Conservation (phyloP, 2,113 vertebrate species). For the Capra hircus region DNA sequence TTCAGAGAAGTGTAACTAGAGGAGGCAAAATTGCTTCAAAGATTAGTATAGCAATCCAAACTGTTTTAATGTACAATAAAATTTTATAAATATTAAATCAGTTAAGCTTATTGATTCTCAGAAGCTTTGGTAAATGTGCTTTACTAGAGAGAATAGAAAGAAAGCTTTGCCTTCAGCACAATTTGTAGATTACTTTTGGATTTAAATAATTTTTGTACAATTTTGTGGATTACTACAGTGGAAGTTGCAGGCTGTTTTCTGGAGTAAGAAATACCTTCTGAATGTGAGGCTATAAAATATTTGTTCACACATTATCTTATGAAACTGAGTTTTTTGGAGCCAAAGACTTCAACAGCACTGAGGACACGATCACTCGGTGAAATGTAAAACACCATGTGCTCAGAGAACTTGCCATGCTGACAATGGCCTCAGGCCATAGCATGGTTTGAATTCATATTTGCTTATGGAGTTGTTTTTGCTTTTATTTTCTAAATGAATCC, state of each 20-base stretch:
- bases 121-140: background rate
- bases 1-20: background rate
- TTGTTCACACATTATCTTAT: background rate
- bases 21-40: slow-evolving; percentile 19
- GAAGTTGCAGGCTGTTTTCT: background rate
- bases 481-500: background rate
- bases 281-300: background rate
- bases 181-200: background rate
- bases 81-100: slow-evolving; percentile 30
- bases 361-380: background rate
- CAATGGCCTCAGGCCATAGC: background rate
- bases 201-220: background rate
- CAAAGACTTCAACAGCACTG: background rate
- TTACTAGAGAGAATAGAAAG: background rate
- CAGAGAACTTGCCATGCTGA: background rate
- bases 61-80: slow-evolving; percentile 17
- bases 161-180: background rate
- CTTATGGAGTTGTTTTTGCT: background rate
- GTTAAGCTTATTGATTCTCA: background rate
- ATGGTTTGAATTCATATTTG: background rate
- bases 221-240: background rate
- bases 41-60: background rate
- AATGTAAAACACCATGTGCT: background rate
- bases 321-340: background rate
- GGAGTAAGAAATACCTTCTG: background rate